These are phyloP conservation scores for Protaetia brevitarsis DNA, from an alignment of 1,140 invertebrate genomes.

Conservation along the genomic window DNA sequence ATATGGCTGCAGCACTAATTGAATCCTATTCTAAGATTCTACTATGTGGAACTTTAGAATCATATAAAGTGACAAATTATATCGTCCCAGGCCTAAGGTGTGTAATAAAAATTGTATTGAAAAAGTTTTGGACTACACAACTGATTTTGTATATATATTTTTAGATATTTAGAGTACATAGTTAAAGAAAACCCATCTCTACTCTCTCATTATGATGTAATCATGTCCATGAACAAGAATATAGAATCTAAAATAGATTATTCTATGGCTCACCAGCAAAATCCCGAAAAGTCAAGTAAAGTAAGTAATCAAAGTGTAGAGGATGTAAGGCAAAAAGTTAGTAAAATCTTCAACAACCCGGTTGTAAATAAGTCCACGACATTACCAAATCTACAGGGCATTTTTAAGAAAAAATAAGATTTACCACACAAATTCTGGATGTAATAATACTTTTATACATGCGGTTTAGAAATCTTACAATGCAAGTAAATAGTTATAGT, in stretches of 20 bases:
- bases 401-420: slow-evolving; percentile 46
- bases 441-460: no score
- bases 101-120: slow-evolving; percentile 22
- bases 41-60: slow-evolving; percentile 57
- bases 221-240: slow-evolving; percentile 54
- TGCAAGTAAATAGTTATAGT: slow-evolving; percentile 19
- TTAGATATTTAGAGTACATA: slow-evolving; percentile 52
- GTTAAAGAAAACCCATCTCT: slow-evolving; percentile 50
- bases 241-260: slow-evolving; percentile 49
- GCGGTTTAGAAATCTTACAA: slow-evolving; percentile 16
- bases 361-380: slow-evolving; percentile 33
- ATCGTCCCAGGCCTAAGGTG: slow-evolving; percentile 54
- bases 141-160: no score
- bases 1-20: slow-evolving; percentile 60
- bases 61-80: slow-evolving; percentile 50
- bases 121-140: not conserved
- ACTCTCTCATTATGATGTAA: slow-evolving; percentile 52
- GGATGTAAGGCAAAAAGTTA: slow-evolving; percentile 59
- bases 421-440: no score
- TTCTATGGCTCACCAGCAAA: not conserved
- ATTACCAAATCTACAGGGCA: slow-evolving; percentile 40
- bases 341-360: slow-evolving; percentile 59
- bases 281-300: slow-evolving; percentile 12
- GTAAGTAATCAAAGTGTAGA: slow-evolving; percentile 56
- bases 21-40: slow-evolving; percentile 66